A percentile compares a stretch with the other conserved stretches of the same genome.
Conservation (phyloP, 1,140 invertebrate genomes). For the Homarus americanus region DNA sequence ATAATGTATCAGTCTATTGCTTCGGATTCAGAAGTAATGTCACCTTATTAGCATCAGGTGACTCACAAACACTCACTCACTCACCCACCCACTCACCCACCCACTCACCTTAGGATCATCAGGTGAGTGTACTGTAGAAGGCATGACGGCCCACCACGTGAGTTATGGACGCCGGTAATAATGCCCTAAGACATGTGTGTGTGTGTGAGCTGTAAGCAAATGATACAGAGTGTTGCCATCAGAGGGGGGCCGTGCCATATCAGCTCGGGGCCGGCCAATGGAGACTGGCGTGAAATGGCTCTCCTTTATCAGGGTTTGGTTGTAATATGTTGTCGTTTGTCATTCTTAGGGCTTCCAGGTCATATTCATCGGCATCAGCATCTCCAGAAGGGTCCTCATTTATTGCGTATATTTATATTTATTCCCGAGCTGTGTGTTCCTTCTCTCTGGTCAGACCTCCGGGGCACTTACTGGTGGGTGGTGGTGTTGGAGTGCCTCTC, state of each 20-base stretch:
- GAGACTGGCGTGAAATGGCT: conserved; percentile 64
- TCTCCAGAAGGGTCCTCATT: conserved; percentile 38
- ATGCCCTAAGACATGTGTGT: conserved; percentile 33
- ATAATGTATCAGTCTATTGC: too few relatives aligned
- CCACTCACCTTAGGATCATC: too few relatives aligned
- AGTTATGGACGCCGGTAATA: conserved; percentile 43
- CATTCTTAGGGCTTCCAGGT: conserved; percentile 63
- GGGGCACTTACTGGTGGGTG: neutral
- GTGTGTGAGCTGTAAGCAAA: conserved; percentile 67
- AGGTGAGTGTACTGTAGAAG: neutral
- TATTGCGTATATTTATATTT: conserved; percentile 46
- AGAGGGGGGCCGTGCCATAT: conserved; percentile 69
- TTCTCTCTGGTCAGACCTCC: conserved; percentile 10
- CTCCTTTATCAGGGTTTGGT: conserved; percentile 69
- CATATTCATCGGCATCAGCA: conserved; percentile 68
- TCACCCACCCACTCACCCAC: too few relatives aligned
- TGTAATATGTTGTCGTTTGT: conserved; percentile 69
- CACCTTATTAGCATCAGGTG: too few relatives aligned
- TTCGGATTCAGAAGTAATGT: too few relatives aligned
- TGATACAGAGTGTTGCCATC: conserved; percentile 70
- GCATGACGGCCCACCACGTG: conserved; percentile 28
- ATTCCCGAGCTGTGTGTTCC: conserved; percentile 23
- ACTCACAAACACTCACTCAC: too few relatives aligned
- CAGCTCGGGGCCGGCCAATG: conserved; percentile 65
- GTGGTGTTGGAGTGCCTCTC: too few relatives aligned